A percentile compares a stretch with the other conserved stretches of the same genome.
Evolutionary conservation across 1,140 invertebrate species (phyloP).

Genomic region (Drosophila funebris): DNA sequence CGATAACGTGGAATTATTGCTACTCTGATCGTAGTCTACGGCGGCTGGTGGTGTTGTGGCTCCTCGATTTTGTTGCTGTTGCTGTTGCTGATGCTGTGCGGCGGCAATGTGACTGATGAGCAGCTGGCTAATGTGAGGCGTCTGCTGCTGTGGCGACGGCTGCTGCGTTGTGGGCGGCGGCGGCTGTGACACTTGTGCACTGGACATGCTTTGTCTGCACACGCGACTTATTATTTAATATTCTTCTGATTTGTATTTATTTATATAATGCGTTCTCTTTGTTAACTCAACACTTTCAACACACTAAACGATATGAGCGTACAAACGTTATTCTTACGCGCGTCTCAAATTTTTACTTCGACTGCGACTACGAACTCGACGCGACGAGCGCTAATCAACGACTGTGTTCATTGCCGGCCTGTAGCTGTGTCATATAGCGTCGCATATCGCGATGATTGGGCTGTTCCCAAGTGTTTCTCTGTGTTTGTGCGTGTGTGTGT

Average conservation of each 20-base stretch:
- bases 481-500: not conserved
- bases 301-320: not conserved
- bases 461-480: slow-evolving; percentile 12
- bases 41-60: slow-evolving; percentile 18
- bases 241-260: not conserved
- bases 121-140: slow-evolving; percentile 69
- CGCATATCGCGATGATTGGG: slow-evolving; percentile 34
- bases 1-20: slow-evolving; percentile 72
- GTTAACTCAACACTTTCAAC: not conserved
- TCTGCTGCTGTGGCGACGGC: slow-evolving; percentile 49
- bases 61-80: slow-evolving; percentile 54
- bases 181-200: slow-evolving; percentile 80
- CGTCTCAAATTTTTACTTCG: slow-evolving; percentile 9
- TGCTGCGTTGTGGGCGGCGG: slow-evolving; percentile 64
- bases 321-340: slow-evolving; percentile 14
- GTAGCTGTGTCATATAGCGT: slow-evolving; percentile 59
- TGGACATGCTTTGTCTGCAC: slow-evolving; percentile 75
- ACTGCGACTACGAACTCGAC: slow-evolving; percentile 50
- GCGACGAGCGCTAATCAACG: slow-evolving; percentile 73
- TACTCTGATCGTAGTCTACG: slow-evolving; percentile 68
- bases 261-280: not conserved
- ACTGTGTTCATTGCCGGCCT: slow-evolving; percentile 52
- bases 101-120: slow-evolving; percentile 77
- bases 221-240: slow-evolving; percentile 15
- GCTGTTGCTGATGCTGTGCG: slow-evolving; percentile 50